Evolutionary conservation across 2,113 vertebrate genomes (phyloP).

Genomic region (Dromaius novaehollandiae): DNA sequence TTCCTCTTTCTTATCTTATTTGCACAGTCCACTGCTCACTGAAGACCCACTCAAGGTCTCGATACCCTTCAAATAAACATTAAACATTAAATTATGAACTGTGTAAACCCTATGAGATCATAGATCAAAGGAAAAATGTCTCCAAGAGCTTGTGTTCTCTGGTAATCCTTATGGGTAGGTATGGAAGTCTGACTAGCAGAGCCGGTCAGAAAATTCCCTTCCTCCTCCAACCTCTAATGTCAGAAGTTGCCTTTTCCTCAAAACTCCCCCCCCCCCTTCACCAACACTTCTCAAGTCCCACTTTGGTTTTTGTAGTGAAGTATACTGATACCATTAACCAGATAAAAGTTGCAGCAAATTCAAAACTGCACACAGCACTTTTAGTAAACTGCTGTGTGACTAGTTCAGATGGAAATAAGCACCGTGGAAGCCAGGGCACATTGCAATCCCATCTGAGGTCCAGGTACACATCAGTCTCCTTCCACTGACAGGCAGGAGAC

Average conservation of each 20-base stretch:
- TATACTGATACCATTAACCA: not conserved
- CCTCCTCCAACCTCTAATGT: not conserved
- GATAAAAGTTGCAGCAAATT: not conserved
- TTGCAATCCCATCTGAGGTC: rapidly evolving
- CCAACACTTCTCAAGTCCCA: not conserved
- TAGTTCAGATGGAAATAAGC: not conserved
- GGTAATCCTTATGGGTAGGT: not conserved
- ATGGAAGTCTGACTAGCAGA: not conserved
- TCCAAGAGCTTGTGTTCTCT: not conserved
- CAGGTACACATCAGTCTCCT: not conserved
- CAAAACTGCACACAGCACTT: not conserved
- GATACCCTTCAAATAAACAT: not conserved
- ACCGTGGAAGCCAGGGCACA: not conserved
- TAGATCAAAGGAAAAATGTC: not conserved
- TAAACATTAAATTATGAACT: not conserved
- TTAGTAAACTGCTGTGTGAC: not conserved
- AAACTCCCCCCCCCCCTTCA: not conserved
- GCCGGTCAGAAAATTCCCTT: not conserved
- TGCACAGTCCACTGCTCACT: not conserved
- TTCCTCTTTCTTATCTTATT: not conserved
- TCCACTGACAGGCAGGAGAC: not conserved
- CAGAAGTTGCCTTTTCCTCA: not conserved
- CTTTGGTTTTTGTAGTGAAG: not conserved
- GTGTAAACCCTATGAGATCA: not conserved
- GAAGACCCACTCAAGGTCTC: not conserved